phyloP scores from a whole-genome alignment of 2,888 invertebrate genomes.

The Nephrocerus scutellatus region DNA sequence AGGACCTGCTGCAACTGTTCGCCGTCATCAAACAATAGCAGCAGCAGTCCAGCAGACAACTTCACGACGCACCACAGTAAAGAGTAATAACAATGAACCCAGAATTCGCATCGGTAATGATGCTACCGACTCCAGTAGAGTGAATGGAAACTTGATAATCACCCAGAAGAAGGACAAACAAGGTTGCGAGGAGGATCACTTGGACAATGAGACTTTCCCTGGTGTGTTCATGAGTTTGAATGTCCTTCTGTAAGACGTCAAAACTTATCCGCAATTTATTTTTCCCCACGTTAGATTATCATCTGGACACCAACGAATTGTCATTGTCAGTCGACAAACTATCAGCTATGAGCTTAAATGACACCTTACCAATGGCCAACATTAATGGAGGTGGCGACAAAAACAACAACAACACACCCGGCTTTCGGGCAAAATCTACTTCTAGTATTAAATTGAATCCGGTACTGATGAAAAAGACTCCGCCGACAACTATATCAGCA shows the following conservation, averaged over 20 bases:
- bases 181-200: conserved; percentile 20
- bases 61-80: conserved; percentile 17
- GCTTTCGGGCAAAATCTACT: conserved; percentile 14
- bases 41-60: conserved; percentile 13
- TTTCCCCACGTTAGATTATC: too few species aligned
- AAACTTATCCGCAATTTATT: too few species aligned
- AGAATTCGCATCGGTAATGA: too few species aligned
- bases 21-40: conserved; percentile 15
- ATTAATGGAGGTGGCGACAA: conserved; percentile 22
- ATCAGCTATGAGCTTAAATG: conserved; percentile 30
- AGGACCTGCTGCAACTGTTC: not conserved
- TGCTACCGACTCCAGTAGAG: too few species aligned
- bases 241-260: too few species aligned
- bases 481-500: conserved; percentile 19
- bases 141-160: not conserved
- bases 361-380: conserved; percentile 16
- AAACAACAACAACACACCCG: conserved; percentile 27
- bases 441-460: conserved; percentile 39
- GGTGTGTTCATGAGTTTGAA: conserved; percentile 21
- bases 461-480: conserved; percentile 40
- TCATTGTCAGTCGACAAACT: too few species aligned
- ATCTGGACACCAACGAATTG: too few species aligned
- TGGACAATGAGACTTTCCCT: conserved; percentile 31
- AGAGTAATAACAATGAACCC: conserved; percentile 8
- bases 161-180: too few species aligned